Evolutionary conservation across 1,140 invertebrate species (phyloP).

Genomic region (Diorhabda sublineata): DNA sequence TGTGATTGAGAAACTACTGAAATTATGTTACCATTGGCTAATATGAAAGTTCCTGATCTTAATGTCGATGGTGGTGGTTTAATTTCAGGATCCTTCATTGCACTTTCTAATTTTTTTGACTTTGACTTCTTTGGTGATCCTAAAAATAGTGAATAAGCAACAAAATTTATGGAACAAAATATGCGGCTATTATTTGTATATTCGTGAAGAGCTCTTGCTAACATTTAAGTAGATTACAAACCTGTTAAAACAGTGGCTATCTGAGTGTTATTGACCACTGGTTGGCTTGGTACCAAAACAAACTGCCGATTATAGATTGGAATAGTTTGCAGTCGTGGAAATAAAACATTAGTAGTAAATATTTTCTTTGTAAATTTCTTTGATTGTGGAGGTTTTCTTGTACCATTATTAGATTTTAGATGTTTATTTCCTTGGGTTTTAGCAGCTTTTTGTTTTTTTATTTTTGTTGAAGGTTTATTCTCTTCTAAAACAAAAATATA

Average conservation of each 20-base stretch:
- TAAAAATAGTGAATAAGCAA: too few relatives aligned
- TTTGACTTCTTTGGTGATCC: too few relatives aligned
- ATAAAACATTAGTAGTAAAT: neutral
- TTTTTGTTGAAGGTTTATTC: too few relatives aligned
- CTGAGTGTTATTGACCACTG: constrained; percentile 3
- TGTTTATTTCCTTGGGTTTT: neutral
- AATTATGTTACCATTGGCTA: constrained; percentile 38
- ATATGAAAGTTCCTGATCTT: constrained; percentile 39
- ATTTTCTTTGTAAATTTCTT: constrained; percentile 5
- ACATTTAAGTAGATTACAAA: too few relatives aligned
- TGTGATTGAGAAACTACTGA: constrained; percentile 35
- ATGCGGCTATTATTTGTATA: too few relatives aligned
- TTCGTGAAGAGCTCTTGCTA: too few relatives aligned
- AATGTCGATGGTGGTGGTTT: constrained; percentile 23
- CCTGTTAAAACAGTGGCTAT: too few relatives aligned
- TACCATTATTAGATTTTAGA: neutral
- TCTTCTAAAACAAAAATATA: too few relatives aligned
- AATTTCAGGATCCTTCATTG: too few relatives aligned
- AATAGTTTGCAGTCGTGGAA: neutral
- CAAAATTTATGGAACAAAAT: too few relatives aligned
- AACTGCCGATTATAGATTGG: neutral
- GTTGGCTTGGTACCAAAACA: neutral
- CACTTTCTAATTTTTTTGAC: too few relatives aligned
- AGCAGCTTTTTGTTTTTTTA: too few relatives aligned
- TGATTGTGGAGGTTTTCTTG: neutral